A percentile compares a stretch with the other conserved stretches of the same genome.
These are phyloP conservation scores for Penaeus chinensis DNA, from an alignment of 1,140 invertebrate species.

Conservation along the genomic window DNA sequence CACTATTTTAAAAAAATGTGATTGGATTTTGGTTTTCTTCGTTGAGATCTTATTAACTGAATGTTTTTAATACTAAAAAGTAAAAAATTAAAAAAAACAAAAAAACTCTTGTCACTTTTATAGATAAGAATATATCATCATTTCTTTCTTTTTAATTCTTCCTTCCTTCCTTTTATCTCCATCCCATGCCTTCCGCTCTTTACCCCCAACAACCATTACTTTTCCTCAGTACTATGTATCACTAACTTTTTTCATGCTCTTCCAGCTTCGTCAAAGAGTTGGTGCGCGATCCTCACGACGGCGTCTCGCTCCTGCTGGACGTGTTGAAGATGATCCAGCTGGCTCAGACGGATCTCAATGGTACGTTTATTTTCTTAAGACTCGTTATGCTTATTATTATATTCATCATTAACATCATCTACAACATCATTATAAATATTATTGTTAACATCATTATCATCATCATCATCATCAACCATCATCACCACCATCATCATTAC, in stretches of 20 bases:
- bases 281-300: slow-evolving; percentile 83
- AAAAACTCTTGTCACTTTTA: too few species aligned
- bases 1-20: too few species aligned
- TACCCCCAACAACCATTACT: neutral
- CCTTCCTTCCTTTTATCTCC: neutral
- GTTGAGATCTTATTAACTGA: neutral
- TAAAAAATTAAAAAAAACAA: too few species aligned
- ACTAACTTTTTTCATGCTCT: neutral
- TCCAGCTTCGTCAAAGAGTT: slow-evolving; percentile 86
- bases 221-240: neutral
- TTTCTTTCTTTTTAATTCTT: too few species aligned
- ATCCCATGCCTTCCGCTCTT: neutral
- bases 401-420: too few species aligned
- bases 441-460: too few species aligned
- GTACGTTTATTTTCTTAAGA: slow-evolving; percentile 20
- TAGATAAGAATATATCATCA: too few species aligned
- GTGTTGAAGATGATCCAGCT: slow-evolving; percentile 84
- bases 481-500: too few species aligned
- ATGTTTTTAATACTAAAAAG: too few species aligned
- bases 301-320: slow-evolving; percentile 82
- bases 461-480: too few species aligned
- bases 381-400: neutral
- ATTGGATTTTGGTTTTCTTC: neutral
- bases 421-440: too few species aligned
- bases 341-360: slow-evolving; percentile 65